Base-by-base conservation (phyloP, 2,888 invertebrate genomes). In the Dynastes maya region DNA sequence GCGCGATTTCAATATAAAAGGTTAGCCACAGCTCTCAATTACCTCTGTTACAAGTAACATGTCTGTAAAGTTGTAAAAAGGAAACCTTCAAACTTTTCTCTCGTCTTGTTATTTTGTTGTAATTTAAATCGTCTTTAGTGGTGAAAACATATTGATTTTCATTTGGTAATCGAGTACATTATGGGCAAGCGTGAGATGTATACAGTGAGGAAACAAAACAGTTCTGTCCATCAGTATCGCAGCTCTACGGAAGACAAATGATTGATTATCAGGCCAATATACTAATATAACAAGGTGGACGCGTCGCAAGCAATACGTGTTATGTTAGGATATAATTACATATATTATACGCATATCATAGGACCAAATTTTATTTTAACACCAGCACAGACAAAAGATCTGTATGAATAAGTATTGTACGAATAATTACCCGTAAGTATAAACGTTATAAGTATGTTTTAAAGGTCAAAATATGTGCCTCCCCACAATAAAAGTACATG, bases 251-350 rank as follows among this genome's bases (percentile, higher is more conserved):
- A 68, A 61, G 67, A 40, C 58, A 29, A 61, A 53, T 77, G 77
- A 77, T 77, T 77, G 77, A 77, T 76, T 65, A 68, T 58, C 45
- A 27, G 58, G 58, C 68, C 65, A 77, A 77, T 67, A 77, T 68
- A 67, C 77, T 68, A 77, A 77, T 77, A 77, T 70, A 77, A 77
- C 68, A 45, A 58, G 40, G 37, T 16, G n/a, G 40, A 71, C 71
- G 71, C 58, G 71, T 58, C 58, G 37, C 71, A 71, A 71, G 37
- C 71, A 58, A 37, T 55, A 58, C 58, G 37, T 58, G 58, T 71
- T 71, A 51, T 37, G 55, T 37, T 55, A 37, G 2, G 71, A 16
- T 71, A 58, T 58, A 71, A 71, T 71, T 55, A 55, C 32, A 2
- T 32, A 37, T 51, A 65, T 53, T 71, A 53, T 71, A 27, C 53